Evolutionary conservation across 2,113 vertebrate genomes (phyloP).

Genomic region (Leiothrix lutea): DNA sequence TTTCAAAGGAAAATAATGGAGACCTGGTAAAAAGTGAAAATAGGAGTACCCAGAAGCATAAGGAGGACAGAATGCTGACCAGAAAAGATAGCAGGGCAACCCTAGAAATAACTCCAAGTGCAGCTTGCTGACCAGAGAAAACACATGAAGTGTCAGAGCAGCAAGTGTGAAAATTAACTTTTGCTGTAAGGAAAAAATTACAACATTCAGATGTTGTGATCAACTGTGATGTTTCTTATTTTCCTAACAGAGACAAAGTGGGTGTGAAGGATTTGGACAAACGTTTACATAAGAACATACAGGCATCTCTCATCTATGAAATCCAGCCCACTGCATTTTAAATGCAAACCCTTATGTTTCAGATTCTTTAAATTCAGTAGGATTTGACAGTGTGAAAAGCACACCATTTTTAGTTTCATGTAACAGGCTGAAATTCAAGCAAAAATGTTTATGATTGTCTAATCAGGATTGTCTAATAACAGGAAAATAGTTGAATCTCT

Average conservation of each 20-base stretch:
- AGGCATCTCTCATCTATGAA: background rate
- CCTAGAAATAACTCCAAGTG: background rate
- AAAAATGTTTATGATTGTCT: background rate
- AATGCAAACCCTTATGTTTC: background rate
- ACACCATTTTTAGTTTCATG: background rate
- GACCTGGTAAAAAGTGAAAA: background rate
- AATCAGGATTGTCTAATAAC: background rate
- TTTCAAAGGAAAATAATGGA: background rate
- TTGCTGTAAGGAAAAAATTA: background rate
- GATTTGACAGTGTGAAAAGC: background rate
- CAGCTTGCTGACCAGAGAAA: background rate
- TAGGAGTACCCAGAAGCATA: background rate
- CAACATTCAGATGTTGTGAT: no score
- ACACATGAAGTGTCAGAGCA: background rate
- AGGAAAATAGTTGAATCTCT: background rate
- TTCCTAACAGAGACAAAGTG: background rate
- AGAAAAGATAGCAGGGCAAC: background rate
- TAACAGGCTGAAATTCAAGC: background rate
- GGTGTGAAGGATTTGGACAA: background rate
- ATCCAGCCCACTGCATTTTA: background rate
- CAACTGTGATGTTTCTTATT: background rate
- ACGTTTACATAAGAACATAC: background rate
- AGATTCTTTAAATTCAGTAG: background rate
- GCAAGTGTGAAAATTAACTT: background rate
- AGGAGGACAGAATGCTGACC: background rate